phyloP scores from a whole-genome alignment of 2,797 vertebrate species.

The Vireo griseus region DNA sequence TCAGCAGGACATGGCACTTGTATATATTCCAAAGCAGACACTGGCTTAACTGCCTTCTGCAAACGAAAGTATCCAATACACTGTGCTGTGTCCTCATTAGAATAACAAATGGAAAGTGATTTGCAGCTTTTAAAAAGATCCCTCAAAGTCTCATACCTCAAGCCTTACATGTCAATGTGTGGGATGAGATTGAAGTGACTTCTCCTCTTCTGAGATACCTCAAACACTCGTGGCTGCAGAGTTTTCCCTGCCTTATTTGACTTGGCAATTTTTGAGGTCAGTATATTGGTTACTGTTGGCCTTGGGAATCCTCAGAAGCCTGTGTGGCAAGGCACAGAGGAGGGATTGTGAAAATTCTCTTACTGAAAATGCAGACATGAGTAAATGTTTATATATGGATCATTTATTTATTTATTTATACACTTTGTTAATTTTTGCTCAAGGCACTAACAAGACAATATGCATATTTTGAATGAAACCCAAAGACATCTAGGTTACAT shows the following conservation, averaged over 20 bases:
- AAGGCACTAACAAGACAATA: neutral
- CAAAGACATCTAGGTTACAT: neutral
- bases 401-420: neutral
- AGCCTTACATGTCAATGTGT: neutral
- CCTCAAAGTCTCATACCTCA: neutral
- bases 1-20: neutral
- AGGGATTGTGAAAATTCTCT: neutral
- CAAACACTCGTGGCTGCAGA: fast-evolving
- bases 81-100: neutral
- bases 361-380: neutral
- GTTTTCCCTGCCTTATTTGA: neutral
- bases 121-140: neutral
- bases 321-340: neutral
- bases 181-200: neutral
- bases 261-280: neutral
- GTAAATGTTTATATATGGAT: neutral
- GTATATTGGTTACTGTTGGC: neutral
- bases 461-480: neutral
- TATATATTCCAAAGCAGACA: neutral
- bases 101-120: neutral
- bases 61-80: neutral
- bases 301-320: neutral
- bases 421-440: neutral
- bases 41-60: neutral
- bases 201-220: neutral